Base-by-base conservation (phyloP, 1,140 invertebrate genomes). In the Penaeus chinensis region DNA sequence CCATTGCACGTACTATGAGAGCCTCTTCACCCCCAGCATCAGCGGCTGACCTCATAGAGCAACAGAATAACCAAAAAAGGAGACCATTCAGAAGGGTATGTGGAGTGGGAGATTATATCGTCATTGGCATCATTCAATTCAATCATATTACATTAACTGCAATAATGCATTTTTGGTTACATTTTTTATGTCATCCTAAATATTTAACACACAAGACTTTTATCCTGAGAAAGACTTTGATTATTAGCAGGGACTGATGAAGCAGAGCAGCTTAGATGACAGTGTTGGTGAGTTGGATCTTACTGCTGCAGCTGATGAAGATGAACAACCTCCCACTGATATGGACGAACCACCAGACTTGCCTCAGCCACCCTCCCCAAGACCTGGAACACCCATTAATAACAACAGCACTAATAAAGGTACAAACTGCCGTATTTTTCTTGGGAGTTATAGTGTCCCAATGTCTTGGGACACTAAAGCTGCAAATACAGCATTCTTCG, bases 181-280 rank as follows among this genome's bases (percentile, higher is more conserved):
- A 47, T 47, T 47, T 47, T 47, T 47, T 47, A 47, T 47, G 47
- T 47, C 11, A 13, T 47, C 7, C 11, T 47, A 47, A 13, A 47
- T 4, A 47, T 47, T 10, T 47, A 7, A 13, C 47, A 63, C 4
- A 32, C 5, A 18, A 27, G n/a, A 63, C 60, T 37, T 18, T 27
- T 61, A 24, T 5, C 74, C 16, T 69, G 27, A 42, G 27, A 20
- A n/a, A 8, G 2, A 27, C 24, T n/a, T 82, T 11, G 47, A 32
- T 32, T 42, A n/a, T 19, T 82, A 90, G 88, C 93, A 96, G 94
- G 95, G 94, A 91, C 94, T 98, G 90, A 96, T 97, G 92, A 99
- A 99, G 92, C 98, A 99, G 94, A 97, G 95, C 90, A 98, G 97
- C 89, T 93, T 99, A 74, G 97, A 98, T 93, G 97, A 98, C 92